These are phyloP conservation scores for Paedocypris sp. DNA, from an alignment of 2,113 vertebrate genomes.

Conservation along the genomic window DNA sequence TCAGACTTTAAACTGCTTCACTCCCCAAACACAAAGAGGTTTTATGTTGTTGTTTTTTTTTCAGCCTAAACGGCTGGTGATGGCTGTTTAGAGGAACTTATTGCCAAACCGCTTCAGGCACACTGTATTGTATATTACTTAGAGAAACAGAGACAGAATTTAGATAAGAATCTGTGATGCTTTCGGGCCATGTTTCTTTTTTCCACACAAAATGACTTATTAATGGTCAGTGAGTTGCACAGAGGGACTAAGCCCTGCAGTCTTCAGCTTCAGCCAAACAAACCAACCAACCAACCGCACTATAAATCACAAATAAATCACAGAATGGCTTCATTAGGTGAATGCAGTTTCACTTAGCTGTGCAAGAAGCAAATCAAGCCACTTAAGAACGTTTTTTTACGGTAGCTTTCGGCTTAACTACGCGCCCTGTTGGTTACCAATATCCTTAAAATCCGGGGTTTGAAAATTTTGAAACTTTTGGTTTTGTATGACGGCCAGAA, in stretches of 20 bases:
- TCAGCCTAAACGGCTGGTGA: not conserved
- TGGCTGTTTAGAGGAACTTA: slow-evolving; percentile 7
- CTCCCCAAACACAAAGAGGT: slow-evolving; percentile 2
- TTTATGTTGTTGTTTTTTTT: too few species aligned
- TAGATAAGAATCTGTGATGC: slow-evolving; percentile 32
- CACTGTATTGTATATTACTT: slow-evolving; percentile 15
- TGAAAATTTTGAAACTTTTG: too few species aligned
- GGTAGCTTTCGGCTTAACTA: too few species aligned
- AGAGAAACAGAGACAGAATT: slow-evolving; percentile 30
- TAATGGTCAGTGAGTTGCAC: slow-evolving; percentile 29
- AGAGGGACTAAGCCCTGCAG: slow-evolving; percentile 21
- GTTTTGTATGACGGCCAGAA: too few species aligned
- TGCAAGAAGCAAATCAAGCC: too few species aligned
- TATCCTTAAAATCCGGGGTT: too few species aligned
- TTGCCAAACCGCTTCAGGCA: slow-evolving; percentile 18
- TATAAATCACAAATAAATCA: not conserved
- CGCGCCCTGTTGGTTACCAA: too few species aligned
- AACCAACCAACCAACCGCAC: not conserved
- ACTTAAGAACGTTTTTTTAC: too few species aligned
- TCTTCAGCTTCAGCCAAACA: slow-evolving; percentile 15
- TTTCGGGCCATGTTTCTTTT: slow-evolving; percentile 14
- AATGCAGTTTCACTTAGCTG: too few species aligned
- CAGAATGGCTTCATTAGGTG: not conserved
- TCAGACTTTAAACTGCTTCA: not conserved
- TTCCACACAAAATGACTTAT: slow-evolving; percentile 29